phyloP scores from a whole-genome alignment of 2,113 vertebrate genomes.

The Amia ocellicauda region DNA sequence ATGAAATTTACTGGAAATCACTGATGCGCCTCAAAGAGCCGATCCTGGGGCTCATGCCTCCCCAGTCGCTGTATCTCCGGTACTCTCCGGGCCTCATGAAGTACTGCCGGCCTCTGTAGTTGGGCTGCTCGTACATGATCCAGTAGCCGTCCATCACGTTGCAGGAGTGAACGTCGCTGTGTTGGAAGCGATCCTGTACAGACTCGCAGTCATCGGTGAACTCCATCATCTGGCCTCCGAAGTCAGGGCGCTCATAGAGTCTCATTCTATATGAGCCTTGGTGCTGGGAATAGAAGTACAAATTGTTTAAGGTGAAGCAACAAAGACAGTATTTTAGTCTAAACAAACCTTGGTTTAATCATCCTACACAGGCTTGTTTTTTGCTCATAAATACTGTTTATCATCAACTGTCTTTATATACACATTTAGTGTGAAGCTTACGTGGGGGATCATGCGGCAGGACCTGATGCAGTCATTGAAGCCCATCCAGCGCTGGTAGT shows the following conservation, averaged over 20 bases:
- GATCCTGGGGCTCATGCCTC: too few relatives aligned
- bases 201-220: conserved; percentile 30
- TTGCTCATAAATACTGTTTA: too few relatives aligned
- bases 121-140: conserved; percentile 31
- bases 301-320: too few relatives aligned
- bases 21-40: too few relatives aligned
- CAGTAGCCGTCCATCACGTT: conserved; percentile 37
- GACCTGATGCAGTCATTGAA: conserved; percentile 58
- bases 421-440: too few relatives aligned
- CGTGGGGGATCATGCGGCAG: too few relatives aligned
- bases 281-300: conserved; percentile 13
- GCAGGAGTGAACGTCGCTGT: conserved; percentile 36
- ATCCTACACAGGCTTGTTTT: conserved; percentile 35
- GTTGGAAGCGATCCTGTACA: conserved; percentile 28
- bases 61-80: too few relatives aligned
- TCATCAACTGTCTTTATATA: too few relatives aligned
- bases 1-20: too few relatives aligned
- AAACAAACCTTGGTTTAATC: too few relatives aligned
- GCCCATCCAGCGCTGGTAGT: conserved; percentile 51
- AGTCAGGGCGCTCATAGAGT: conserved; percentile 35
- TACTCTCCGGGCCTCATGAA: neutral
- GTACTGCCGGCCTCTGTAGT: conserved; percentile 19
- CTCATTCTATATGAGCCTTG: conserved; percentile 28
- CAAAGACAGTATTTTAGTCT: too few relatives aligned
- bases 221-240: conserved; percentile 35